Evolutionary conservation across 37 sponge, comb jelly and placozoan species (phyloP).

Genomic region (Geodia barretti): DNA sequence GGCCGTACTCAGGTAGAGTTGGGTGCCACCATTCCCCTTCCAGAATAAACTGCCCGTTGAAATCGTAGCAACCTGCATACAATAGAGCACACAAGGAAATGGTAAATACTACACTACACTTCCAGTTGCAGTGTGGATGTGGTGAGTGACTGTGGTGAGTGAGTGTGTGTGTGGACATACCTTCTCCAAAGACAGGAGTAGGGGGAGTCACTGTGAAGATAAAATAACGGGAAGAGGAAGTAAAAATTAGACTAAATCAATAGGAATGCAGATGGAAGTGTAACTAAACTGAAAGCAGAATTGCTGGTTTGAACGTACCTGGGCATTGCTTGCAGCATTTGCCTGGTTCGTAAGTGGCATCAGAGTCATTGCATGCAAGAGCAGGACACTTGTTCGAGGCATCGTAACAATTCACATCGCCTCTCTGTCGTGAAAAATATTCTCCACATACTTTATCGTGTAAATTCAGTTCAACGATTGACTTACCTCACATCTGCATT

Average conservation of each 20-base stretch:
- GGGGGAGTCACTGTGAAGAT: too few relatives aligned
- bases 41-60: conserved; percentile 6
- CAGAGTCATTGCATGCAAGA: conserved; percentile 10
- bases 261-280: neutral
- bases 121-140: too few relatives aligned
- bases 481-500: conserved; percentile 51
- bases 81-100: too few relatives aligned
- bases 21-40: conserved; percentile 48
- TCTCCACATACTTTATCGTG: neutral
- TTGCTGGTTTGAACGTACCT: conserved; percentile 3
- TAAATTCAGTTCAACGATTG: neutral
- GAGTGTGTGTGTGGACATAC: too few relatives aligned
- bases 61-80: neutral
- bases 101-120: neutral
- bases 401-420: conserved; percentile 26
- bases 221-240: too few relatives aligned
- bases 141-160: too few relatives aligned
- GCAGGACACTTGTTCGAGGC: conserved; percentile 22
- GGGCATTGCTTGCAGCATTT: conserved; percentile 45
- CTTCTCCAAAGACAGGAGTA: too few relatives aligned
- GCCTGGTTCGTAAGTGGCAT: conserved; percentile 5
- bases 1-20: conserved; percentile 11
- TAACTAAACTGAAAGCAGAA: neutral
- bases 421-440: conserved; percentile 16
- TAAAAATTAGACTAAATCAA: neutral